Base-by-base conservation (phyloP, 2,113 vertebrate species). In the Amphiprion ocellaris region DNA sequence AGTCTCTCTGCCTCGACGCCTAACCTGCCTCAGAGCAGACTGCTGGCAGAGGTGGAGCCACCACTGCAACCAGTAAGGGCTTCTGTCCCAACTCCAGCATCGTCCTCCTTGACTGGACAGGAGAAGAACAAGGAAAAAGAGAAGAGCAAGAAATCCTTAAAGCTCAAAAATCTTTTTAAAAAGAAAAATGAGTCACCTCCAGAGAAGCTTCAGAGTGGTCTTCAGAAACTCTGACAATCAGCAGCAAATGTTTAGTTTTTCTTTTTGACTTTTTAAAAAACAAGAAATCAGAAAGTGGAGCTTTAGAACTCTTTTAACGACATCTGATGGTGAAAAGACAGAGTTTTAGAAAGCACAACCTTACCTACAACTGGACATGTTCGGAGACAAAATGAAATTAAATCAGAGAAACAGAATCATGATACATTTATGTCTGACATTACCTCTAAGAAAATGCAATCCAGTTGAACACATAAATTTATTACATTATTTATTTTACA, bases 81-180 rank as follows among this genome's bases (percentile, higher is more conserved):
- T 11, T 26, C 70, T 19, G 0, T 15, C 23, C n/a, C 37, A 9
- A 63, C 86, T 41, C 44, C 91, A 24, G 81, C 92, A 67, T 93
- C 93, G 49, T 89, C 92, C 79, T 83, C 89, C 5, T 95, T 95
- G 69, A 93, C 95, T 60, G 81, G 94, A 50, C 94, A 88, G 53
- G 95, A 96, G 16, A 95, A 93, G 50, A 84, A 21, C 71, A 92
- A 76, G 16, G 84, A 92, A 1, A 95, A 95, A 66, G 96, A 97
- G 81, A 98, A 97, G 89, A 94, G 41, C 88, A 98, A 96, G 94
- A 99, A 97, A 92, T 92, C 96, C 69, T 95, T 96, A 1, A 98
- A 96, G 95, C 95, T 99, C 10, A 99, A 97, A 95, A 98, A 94
- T 82, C 95, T 98, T 80, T 98, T 99, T 86, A 99, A 97, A 95